Evolutionary conservation across 1,140 invertebrate species (phyloP).

Genomic region (Saccostrea echinata): DNA sequence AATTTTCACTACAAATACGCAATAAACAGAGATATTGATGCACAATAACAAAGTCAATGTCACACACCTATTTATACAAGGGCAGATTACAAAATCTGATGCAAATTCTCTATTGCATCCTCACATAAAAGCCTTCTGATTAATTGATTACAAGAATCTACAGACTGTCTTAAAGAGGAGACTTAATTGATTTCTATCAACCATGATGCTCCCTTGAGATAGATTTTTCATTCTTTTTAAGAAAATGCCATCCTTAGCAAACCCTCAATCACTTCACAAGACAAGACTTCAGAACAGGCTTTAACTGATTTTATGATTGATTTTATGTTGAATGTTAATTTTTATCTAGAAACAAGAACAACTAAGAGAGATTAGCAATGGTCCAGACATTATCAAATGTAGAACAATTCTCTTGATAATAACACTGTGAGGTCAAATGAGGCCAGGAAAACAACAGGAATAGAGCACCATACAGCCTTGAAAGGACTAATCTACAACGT

Average conservation of each 20-base stretch:
- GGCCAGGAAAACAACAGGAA: neutral
- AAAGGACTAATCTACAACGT: too few species aligned
- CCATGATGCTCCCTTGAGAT: neutral
- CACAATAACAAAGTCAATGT: neutral
- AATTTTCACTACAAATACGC: neutral
- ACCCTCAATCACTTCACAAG: neutral
- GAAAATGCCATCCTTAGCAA: neutral
- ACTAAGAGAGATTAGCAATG: neutral
- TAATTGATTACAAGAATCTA: constrained; percentile 3
- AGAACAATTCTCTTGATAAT: constrained; percentile 7
- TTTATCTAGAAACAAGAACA: neutral
- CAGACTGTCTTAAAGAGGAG: neutral
- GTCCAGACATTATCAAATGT: neutral
- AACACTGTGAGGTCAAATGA: neutral
- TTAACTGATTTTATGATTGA: neutral
- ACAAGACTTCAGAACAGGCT: neutral
- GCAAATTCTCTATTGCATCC: neutral
- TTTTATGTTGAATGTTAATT: neutral
- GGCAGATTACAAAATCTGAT: neutral
- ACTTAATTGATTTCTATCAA: constrained; percentile 24
- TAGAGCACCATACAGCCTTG: neutral
- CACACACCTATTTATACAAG: neutral
- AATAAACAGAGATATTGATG: neutral
- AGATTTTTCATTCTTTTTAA: neutral
- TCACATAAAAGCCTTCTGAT: neutral